Conservation (phyloP, 2,888 invertebrate species). For the Drosophila maculinotata region DNA sequence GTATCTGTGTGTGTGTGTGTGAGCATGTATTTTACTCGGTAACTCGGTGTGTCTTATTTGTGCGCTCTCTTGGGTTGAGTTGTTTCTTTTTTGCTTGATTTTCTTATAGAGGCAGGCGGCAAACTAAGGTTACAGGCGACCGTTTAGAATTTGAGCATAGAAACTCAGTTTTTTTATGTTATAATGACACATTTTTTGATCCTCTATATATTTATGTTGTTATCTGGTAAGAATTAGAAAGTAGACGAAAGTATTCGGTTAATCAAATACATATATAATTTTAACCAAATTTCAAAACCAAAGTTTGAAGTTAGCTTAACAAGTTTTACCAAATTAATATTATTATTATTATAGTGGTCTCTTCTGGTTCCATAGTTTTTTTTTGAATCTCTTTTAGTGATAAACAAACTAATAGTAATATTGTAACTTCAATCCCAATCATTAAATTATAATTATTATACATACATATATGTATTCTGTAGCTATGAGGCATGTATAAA, state of each 20-base stretch:
- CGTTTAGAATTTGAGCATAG: slow-evolving; percentile 35
- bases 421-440: too few relatives aligned
- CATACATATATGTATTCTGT: too few relatives aligned
- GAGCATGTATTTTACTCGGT: slow-evolving; percentile 21
- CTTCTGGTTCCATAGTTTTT: too few relatives aligned
- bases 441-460: too few relatives aligned
- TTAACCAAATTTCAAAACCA: too few relatives aligned
- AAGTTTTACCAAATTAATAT: too few relatives aligned
- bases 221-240: slow-evolving; percentile 13
- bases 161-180: slow-evolving; percentile 45
- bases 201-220: slow-evolving; percentile 42
- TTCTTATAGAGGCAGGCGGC: slow-evolving; percentile 57
- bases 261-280: too few relatives aligned
- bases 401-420: too few relatives aligned
- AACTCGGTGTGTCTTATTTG: slow-evolving; percentile 25
- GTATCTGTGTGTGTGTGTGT: slow-evolving; percentile 21
- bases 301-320: neutral
- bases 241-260: neutral
- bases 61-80: slow-evolving; percentile 44
- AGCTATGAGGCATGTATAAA: too few relatives aligned
- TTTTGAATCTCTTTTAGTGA: too few relatives aligned
- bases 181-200: slow-evolving; percentile 39
- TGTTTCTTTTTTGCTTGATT: slow-evolving; percentile 51
- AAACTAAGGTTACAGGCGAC: slow-evolving; percentile 59
- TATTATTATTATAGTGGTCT: too few relatives aligned